phyloP scores from a whole-genome alignment of 2,888 invertebrate species.

The Ichneumoninae sp. region DNA sequence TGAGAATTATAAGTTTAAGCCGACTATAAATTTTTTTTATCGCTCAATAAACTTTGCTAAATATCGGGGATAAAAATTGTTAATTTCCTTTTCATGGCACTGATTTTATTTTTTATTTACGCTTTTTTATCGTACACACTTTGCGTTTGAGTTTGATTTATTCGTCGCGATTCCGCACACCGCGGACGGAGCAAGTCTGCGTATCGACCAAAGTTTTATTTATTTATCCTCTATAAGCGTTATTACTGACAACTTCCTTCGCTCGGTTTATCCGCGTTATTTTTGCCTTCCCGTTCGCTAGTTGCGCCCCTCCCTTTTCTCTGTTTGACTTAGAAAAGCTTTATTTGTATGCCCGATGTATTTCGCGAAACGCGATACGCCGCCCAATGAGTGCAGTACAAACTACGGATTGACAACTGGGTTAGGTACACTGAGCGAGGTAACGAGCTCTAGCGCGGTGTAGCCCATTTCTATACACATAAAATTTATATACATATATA shows the following conservation, averaged over 20 bases:
- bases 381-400: slow-evolving; percentile 78
- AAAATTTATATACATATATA: background rate
- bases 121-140: background rate
- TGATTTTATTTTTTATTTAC: background rate
- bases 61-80: background rate
- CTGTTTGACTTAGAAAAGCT: slow-evolving; percentile 69
- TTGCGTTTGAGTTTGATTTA: background rate
- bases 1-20: background rate
- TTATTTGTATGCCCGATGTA: slow-evolving; percentile 76
- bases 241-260: slow-evolving; percentile 18
- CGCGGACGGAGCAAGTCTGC: background rate
- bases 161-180: background rate
- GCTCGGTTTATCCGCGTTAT: background rate
- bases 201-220: slow-evolving; percentile 41
- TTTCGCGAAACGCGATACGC: slow-evolving; percentile 75
- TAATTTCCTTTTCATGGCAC: background rate
- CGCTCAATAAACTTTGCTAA: background rate
- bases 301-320: slow-evolving; percentile 22
- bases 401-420: slow-evolving; percentile 80
- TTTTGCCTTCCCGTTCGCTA: slow-evolving; percentile 27
- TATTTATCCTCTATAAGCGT: slow-evolving; percentile 23
- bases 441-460: slow-evolving; percentile 72
- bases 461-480: slow-evolving; percentile 46
- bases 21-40: background rate
- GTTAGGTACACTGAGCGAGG: slow-evolving; percentile 77